Evolutionary conservation across 2,113 vertebrate species (phyloP).

Genomic region (Chrysochloris asiatica): DNA sequence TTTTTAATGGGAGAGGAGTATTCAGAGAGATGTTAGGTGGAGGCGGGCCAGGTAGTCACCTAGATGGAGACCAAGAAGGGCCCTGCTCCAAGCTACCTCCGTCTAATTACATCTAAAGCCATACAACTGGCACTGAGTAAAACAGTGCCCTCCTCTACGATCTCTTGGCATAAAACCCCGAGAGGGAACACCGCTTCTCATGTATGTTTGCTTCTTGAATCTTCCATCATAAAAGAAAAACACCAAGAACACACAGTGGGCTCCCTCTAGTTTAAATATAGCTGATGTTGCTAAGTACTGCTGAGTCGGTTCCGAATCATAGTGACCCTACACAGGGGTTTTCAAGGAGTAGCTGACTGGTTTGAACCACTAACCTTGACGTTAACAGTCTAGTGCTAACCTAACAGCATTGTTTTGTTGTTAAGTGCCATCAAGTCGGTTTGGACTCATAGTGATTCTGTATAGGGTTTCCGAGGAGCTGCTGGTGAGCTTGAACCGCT

Average conservation of each 20-base stretch:
- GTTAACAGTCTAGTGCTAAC: too few relatives aligned
- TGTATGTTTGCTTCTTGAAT: not conserved
- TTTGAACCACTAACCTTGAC: too few relatives aligned
- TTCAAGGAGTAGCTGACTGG: too few relatives aligned
- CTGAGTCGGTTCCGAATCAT: not conserved
- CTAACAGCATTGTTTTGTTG: too few relatives aligned
- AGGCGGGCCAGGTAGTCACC: not conserved
- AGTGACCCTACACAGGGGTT: too few relatives aligned
- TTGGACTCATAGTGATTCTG: too few relatives aligned
- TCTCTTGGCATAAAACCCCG: not conserved
- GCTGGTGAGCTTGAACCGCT: too few relatives aligned
- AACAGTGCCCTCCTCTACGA: not conserved
- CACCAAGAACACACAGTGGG: not conserved
- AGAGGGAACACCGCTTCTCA: not conserved
- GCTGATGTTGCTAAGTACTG: too few relatives aligned
- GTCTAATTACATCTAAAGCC: not conserved
- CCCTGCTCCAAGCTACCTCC: not conserved
- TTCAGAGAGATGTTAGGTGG: not conserved
- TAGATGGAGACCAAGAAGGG: not conserved
- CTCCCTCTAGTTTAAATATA: not conserved
- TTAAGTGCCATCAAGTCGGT: too few relatives aligned
- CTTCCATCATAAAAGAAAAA: not conserved
- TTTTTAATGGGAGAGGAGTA: not conserved
- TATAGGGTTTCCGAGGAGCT: too few relatives aligned
- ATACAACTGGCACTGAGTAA: not conserved